These are phyloP conservation scores for Scaeva pyrastri DNA, from an alignment of 2,888 invertebrate genomes.

Conservation along the genomic window DNA sequence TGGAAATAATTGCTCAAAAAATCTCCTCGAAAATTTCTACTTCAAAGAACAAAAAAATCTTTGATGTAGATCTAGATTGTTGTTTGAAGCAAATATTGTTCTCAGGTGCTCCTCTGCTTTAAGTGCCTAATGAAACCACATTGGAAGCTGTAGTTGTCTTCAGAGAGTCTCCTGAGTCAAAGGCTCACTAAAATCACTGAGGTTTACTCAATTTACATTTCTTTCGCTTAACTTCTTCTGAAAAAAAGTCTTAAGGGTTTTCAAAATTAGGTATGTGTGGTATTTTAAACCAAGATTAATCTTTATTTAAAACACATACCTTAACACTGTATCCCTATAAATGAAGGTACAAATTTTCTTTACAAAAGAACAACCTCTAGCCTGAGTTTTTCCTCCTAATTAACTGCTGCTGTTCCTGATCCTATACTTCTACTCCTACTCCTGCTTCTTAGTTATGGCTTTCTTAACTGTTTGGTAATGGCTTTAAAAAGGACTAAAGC, in stretches of 20 bases:
- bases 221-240: background rate
- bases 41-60: too few relatives aligned
- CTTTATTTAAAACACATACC: background rate
- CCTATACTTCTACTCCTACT: too few relatives aligned
- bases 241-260: background rate
- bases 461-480: conserved; percentile 45
- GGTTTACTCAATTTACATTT: too few relatives aligned
- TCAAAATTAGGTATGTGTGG: background rate
- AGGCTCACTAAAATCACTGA: too few relatives aligned
- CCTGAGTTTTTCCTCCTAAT: conserved; percentile 59
- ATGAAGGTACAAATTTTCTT: conserved; percentile 14
- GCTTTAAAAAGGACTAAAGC: conserved; percentile 49
- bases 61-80: too few relatives aligned
- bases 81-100: too few relatives aligned
- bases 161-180: too few relatives aligned
- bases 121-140: too few relatives aligned
- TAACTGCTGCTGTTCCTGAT: conserved; percentile 41
- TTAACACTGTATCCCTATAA: background rate
- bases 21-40: too few relatives aligned
- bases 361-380: conserved; percentile 10
- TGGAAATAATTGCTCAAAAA: too few relatives aligned
- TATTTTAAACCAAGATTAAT: background rate
- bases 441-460: conserved; percentile 37
- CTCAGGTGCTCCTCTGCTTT: too few relatives aligned
- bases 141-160: too few relatives aligned